phyloP scores from a whole-genome alignment of 2,888 invertebrate species.

The Euproctis similis region DNA sequence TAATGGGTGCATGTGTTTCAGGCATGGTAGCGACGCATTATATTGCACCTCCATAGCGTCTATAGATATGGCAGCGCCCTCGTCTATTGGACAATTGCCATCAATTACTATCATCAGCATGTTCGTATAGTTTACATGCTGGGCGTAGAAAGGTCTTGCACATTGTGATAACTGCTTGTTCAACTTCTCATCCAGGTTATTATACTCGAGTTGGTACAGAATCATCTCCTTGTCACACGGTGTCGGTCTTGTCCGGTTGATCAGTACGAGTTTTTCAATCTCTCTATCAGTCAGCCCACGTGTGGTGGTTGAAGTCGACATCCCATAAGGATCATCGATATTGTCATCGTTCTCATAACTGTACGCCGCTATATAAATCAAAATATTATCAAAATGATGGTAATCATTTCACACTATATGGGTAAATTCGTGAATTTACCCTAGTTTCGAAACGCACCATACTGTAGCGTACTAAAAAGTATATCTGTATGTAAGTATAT shows the following conservation, averaged over 20 bases:
- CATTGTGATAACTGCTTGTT: slow-evolving; percentile 59
- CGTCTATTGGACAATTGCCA: slow-evolving; percentile 73
- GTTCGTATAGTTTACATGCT: slow-evolving; percentile 85
- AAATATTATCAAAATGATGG: too few relatives aligned
- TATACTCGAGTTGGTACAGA: slow-evolving; percentile 71
- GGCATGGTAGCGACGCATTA: slow-evolving; percentile 78
- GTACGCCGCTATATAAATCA: slow-evolving; percentile 39
- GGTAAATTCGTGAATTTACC: too few relatives aligned
- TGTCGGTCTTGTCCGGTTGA: slow-evolving; percentile 86
- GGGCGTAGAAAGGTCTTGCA: slow-evolving; percentile 80
- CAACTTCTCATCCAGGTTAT: slow-evolving; percentile 65
- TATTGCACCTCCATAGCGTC: slow-evolving; percentile 68
- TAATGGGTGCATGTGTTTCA: slow-evolving; percentile 74
- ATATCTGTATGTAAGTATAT: too few relatives aligned
- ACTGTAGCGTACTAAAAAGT: too few relatives aligned
- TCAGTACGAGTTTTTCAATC: slow-evolving; percentile 79
- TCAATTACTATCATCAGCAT: slow-evolving; percentile 87
- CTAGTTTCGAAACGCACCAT: too few relatives aligned
- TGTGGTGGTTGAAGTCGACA: slow-evolving; percentile 53
- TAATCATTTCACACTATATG: too few relatives aligned
- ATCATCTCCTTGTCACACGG: slow-evolving; percentile 88
- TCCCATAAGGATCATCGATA: slow-evolving; percentile 44
- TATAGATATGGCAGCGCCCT: slow-evolving; percentile 54
- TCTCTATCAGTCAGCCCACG: slow-evolving; percentile 66
- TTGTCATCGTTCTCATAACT: slow-evolving; percentile 71